Percentiles rank a stretch among this genome's conserved stretches.
phyloP scores from a whole-genome alignment of 1,140 invertebrate species.

The Microplitis demolitor region DNA sequence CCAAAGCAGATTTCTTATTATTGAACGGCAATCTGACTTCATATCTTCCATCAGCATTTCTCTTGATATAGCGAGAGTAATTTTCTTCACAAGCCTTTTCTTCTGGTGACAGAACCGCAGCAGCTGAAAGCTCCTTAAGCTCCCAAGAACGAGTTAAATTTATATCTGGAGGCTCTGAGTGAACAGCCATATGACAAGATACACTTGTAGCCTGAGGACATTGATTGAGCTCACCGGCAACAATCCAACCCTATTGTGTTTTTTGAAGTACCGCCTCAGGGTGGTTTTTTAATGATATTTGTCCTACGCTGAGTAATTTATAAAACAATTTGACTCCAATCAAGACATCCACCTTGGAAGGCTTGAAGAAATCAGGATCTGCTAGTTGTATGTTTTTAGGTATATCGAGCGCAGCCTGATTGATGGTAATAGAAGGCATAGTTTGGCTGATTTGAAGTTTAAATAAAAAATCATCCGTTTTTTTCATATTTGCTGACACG shows the following conservation, averaged over 20 bases:
- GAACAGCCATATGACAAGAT: not conserved
- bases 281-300: not conserved
- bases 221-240: slow-evolving; percentile 18
- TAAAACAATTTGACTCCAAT: no score
- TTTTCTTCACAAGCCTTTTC: slow-evolving; percentile 23
- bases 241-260: slow-evolving; percentile 28
- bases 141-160: slow-evolving; percentile 29
- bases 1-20: slow-evolving; percentile 33
- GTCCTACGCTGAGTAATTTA: no score
- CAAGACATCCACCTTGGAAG: no score
- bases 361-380: no score
- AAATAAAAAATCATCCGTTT: slow-evolving; percentile 8
- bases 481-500: not conserved
- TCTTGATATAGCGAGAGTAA: slow-evolving; percentile 17
- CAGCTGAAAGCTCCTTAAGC: slow-evolving; percentile 6
- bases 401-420: not conserved
- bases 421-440: slow-evolving; percentile 1
- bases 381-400: no score
- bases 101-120: not conserved
- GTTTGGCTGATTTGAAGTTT: slow-evolving; percentile 18
- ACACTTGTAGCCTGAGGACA: not conserved
- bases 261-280: slow-evolving; percentile 27
- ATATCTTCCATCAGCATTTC: slow-evolving; percentile 39
- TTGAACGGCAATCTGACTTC: slow-evolving; percentile 39
- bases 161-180: not conserved